Conservation (phyloP, 2,888 invertebrate species). For the Eupithecia dodoneata region DNA sequence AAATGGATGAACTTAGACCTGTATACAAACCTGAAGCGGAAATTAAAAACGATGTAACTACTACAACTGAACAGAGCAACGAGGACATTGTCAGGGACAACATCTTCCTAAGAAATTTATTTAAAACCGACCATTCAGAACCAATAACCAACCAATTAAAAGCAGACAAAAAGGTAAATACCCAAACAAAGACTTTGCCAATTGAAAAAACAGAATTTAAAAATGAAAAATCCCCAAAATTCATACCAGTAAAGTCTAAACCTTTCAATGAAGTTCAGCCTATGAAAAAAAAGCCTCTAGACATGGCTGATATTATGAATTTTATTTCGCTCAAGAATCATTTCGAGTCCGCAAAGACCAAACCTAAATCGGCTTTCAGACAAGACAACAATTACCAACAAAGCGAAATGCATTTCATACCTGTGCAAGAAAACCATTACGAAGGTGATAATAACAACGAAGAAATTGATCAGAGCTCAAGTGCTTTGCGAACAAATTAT, state of each 20-base stretch:
- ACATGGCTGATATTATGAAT: constrained; percentile 69
- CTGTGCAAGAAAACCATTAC: constrained; percentile 51
- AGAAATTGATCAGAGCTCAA: constrained; percentile 48
- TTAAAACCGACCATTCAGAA: constrained; percentile 52
- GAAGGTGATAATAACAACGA: constrained; percentile 48
- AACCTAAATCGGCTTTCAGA: constrained; percentile 54
- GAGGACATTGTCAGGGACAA: constrained; percentile 66
- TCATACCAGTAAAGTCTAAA: constrained; percentile 57
- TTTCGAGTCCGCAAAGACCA: constrained; percentile 73
- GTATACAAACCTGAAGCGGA: constrained; percentile 45
- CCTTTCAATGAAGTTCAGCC: constrained; percentile 60
- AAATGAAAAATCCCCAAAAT: constrained; percentile 62
- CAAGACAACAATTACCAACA: constrained; percentile 48
- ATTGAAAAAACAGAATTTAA: constrained; percentile 54
- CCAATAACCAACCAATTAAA: constrained; percentile 46
- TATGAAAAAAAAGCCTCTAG: constrained; percentile 61
- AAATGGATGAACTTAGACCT: constrained; percentile 58
- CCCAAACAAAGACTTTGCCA: constrained; percentile 20
- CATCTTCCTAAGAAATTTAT: constrained; percentile 70
- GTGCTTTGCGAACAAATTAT: constrained; percentile 53
- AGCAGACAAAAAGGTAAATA: constrained; percentile 45
- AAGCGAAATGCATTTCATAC: constrained; percentile 55
- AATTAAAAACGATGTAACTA: constrained; percentile 42
- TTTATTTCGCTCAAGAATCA: constrained; percentile 69
- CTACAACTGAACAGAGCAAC: constrained; percentile 53